Conservation (phyloP, 2,113 vertebrate species). For the Cyrtonyx montezumae region DNA sequence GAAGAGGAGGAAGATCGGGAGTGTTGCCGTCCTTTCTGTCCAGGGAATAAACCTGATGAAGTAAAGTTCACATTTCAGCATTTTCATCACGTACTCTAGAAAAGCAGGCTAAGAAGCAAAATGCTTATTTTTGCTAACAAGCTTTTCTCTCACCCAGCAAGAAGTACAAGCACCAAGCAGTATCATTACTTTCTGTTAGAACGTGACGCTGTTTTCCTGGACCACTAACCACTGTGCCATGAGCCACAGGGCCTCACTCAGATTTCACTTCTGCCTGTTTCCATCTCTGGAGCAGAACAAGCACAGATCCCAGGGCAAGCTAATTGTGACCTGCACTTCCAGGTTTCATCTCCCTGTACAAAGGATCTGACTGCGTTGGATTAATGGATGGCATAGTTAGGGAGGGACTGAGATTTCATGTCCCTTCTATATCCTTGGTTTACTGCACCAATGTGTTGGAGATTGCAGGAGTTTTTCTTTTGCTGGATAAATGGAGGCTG, state of each 20-base stretch:
- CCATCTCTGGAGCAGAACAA: not conserved
- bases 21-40: not conserved
- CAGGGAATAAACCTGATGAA: not conserved
- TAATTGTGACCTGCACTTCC: not conserved
- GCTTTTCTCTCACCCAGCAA: not conserved
- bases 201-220: not conserved
- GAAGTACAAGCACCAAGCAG: not conserved
- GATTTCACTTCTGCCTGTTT: not conserved
- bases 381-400: not conserved
- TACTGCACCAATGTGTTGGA: not conserved
- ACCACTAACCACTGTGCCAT: not conserved
- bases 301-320: not conserved
- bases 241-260: not conserved
- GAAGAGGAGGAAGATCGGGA: not conserved
- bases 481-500: slow-evolving; percentile 41
- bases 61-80: not conserved
- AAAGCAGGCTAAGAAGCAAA: not conserved
- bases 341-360: not conserved
- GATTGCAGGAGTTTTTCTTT: not conserved
- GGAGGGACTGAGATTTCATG: not conserved
- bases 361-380: not conserved
- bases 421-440: not conserved
- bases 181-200: not conserved
- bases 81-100: not conserved
- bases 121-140: not conserved